Conservation (phyloP, 53 echinoderm and acorn worm species). For the Paracentrotus lividus region DNA sequence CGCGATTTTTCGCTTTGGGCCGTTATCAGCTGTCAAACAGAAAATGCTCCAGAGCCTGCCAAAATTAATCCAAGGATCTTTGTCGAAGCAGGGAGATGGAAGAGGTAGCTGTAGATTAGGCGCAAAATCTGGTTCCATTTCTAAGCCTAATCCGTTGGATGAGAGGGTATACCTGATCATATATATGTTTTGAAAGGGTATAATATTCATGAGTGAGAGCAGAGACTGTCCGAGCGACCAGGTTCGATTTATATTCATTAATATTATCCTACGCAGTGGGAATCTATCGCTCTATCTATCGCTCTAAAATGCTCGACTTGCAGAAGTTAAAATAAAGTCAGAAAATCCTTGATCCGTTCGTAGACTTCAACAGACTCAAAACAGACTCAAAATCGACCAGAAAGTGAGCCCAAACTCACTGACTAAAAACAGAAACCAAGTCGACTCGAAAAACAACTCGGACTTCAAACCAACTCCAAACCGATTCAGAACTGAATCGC, state of each 20-base stretch:
- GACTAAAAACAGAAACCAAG: too few relatives aligned
- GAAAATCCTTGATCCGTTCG: too few relatives aligned
- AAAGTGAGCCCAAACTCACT: too few relatives aligned
- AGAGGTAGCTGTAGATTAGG: neutral
- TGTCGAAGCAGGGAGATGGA: neutral
- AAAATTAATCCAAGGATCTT: constrained; percentile 16
- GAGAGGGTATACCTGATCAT: neutral
- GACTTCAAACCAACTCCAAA: too few relatives aligned
- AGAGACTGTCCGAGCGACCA: neutral
- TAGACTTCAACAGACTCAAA: too few relatives aligned
- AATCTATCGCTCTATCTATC: too few relatives aligned
- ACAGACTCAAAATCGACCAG: too few relatives aligned
- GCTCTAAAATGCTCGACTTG: too few relatives aligned
- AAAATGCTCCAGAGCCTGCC: neutral
- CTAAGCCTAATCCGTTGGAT: neutral
- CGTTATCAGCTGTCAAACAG: neutral
- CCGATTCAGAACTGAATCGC: too few relatives aligned
- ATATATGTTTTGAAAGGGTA: neutral
- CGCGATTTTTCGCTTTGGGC: neutral
- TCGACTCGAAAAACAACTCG: too few relatives aligned
- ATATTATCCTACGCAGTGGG: too few relatives aligned
- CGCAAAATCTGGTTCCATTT: neutral
- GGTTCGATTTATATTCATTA: neutral
- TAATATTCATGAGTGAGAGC: neutral
- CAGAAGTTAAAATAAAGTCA: too few relatives aligned